Base-by-base conservation (phyloP, 2,888 invertebrate genomes). In the Lathronympha strigana region DNA sequence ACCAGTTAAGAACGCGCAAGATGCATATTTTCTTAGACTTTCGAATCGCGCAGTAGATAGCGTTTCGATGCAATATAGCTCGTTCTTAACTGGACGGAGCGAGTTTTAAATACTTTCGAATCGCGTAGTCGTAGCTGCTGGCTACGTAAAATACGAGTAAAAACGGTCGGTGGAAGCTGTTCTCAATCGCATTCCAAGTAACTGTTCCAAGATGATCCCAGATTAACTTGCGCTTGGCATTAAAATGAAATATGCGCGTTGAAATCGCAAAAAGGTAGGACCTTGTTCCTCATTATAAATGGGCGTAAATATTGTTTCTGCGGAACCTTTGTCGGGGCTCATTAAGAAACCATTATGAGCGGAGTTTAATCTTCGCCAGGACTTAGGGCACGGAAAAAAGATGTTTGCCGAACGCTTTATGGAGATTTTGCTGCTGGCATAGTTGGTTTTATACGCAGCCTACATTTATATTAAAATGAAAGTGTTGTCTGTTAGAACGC, bases 311-410 rank as follows among this genome's bases (percentile, higher is more conserved):
- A 86, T 84, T 84, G 82, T 84, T 83, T 74, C 76, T 75, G 74
- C 70, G 69, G 71, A 73, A 69, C 72, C 74, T 80, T 83, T 82
- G 79, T 81, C 73, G 73, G 73, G 73, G 68, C 81, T 86, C 86
- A 86, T 86, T 84, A 86, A 84, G 82, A 86, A 86, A 75, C 81
- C 85, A 86, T 87, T 85, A 85, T 72, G 75, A 75, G 72, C 71
- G 55, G 63, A 72, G 76, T 72, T 72, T 77, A 78, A 78, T 75
- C 73, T 70, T 70, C 69, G 73, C 43, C 61, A 64, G 63, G 51
- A 68, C 69, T 71, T 69, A 67, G 60, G 61, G 63, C 57, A 45
- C 28, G 66, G 60, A 36, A 58, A 67, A 71, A 69, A 69, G 63
- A 66, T 70, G 67, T 67, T 57, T 68, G 66, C 68, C 61, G 51